These are phyloP conservation scores for Microtus oregoni DNA, from an alignment of 2,113 vertebrate species.

Conservation along the genomic window DNA sequence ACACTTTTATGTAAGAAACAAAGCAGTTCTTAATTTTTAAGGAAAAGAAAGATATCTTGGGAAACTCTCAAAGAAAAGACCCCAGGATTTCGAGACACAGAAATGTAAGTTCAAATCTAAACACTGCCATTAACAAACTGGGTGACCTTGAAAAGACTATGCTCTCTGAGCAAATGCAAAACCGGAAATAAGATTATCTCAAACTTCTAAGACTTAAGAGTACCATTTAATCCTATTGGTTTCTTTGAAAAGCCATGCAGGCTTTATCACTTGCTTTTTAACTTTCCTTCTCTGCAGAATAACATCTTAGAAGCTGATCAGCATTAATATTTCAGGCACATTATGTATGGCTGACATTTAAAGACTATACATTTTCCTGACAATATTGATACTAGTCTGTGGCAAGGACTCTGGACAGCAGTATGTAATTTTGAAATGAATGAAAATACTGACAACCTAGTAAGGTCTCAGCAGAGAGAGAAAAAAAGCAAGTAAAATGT, in stretches of 20 bases:
- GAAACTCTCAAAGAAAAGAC: neutral
- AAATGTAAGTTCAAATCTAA: conserved; percentile 13
- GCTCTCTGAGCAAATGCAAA: conserved; percentile 33
- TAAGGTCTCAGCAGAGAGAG: neutral
- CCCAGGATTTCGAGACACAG: neutral
- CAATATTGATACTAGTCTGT: conserved; percentile 64
- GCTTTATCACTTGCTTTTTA: conserved; percentile 40
- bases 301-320: conserved; percentile 53
- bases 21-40: neutral
- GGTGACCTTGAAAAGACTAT: neutral
- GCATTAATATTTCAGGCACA: conserved; percentile 78
- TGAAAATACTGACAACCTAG: conserved; percentile 65
- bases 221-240: conserved; percentile 12
- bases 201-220: conserved; percentile 44
- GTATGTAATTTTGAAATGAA: conserved; percentile 77
- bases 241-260: conserved; percentile 41
- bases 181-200: neutral
- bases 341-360: conserved; percentile 75
- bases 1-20: neutral
- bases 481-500: neutral
- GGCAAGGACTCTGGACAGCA: conserved; percentile 68
- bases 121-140: neutral
- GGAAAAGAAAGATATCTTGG: neutral
- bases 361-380: conserved; percentile 64
- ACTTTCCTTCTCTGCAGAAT: conserved; percentile 41